Base-by-base conservation (phyloP, 1,140 invertebrate species). In the Drosophila sucinea region DNA sequence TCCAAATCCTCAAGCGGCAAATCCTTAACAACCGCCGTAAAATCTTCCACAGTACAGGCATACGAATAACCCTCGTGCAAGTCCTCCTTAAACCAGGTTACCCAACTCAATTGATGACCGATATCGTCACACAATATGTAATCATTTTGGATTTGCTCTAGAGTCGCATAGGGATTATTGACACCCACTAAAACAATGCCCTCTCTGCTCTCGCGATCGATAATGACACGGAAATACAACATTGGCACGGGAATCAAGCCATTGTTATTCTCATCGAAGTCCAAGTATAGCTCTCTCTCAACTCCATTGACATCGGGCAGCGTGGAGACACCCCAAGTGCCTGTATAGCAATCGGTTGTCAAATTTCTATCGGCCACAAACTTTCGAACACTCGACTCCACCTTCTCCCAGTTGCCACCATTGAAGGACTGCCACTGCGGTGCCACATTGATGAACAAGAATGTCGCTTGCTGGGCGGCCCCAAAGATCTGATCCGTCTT, bases 341-440 rank as follows among this genome's bases (percentile, higher is more conserved):
- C 95, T 0, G 94, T 95, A 70, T 94, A 95, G 60, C 95, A 92
- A n/a, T 93, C 90, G 0, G 94, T 77, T 61, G 93, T 92, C 10
- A 93, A 44, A 8, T 70, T 67, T 1, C 83, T 81, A 25, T 77
- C 79, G 2, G 67, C 68, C 1, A 92, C 92, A 30, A 93, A 94
- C 11, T 90, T 91, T 17, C 93, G 84, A 0, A 93, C 90, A 72
- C 92, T 92, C 0, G 82, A 66, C 71, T 94, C 94, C 4, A 94
- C 76, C 4, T 67, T 74, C 41, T 93, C 93, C 95, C 95, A 96
- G 86, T 95, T 95, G 35, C 94, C 94, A 23, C 92, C 94, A 70
- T 95, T 95, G 66, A 95, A 94, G 4, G 92, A 93, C 71, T 95
- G 94, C 95, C 95, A 96, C 74, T 92, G 95, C 0, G 95, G 94